Percentiles rank a stretch among this genome's conserved stretches.
Evolutionary conservation across 2,888 invertebrate species (phyloP).

Genomic region (Furcula furcula): DNA sequence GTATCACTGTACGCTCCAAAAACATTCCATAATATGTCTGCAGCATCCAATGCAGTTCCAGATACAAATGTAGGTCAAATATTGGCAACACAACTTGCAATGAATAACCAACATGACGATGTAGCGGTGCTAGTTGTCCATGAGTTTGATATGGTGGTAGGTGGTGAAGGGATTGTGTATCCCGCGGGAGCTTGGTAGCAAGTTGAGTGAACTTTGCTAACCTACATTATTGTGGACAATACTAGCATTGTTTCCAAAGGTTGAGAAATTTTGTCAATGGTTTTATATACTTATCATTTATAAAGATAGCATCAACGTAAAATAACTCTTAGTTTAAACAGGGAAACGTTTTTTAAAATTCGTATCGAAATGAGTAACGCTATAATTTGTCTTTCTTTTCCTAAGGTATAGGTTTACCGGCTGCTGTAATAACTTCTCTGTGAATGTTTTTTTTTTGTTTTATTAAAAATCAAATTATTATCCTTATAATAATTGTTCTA

Average conservation of each 20-base stretch:
- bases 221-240: slow-evolving; percentile 73
- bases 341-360: no score
- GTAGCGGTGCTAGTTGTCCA: slow-evolving; percentile 7
- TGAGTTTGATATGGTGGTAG: slow-evolving; percentile 29
- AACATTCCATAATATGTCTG: slow-evolving; percentile 9
- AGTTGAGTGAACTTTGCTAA: slow-evolving; percentile 76
- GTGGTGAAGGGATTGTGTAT: slow-evolving; percentile 55
- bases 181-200: slow-evolving; percentile 63
- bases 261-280: slow-evolving; percentile 56
- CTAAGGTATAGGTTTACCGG: no score
- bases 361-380: no score
- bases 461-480: no score
- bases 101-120: slow-evolving; percentile 27
- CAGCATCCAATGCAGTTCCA: slow-evolving; percentile 32
- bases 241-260: slow-evolving; percentile 60
- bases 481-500: no score
- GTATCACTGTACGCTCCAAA: slow-evolving; percentile 27
- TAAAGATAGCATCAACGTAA: slow-evolving; percentile 41
- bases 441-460: no score
- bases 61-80: not conserved
- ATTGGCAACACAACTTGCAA: slow-evolving; percentile 23
- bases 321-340: slow-evolving; percentile 28
- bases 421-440: no score
- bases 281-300: slow-evolving; percentile 40
- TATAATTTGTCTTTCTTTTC: no score